Evolutionary conservation across 1,140 invertebrate species (phyloP).

Genomic region (Drosophila sturtevanti): DNA sequence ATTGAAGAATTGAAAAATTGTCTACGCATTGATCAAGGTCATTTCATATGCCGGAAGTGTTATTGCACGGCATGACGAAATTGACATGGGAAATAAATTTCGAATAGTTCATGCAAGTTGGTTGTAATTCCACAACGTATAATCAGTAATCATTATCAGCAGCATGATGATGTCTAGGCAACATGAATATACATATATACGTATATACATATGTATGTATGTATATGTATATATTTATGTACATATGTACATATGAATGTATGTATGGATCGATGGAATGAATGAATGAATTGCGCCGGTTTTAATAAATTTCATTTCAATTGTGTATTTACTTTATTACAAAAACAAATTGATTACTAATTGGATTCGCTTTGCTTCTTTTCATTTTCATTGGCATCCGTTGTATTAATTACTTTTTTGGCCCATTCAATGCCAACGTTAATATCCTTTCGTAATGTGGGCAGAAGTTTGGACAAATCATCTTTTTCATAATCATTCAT

Average conservation of each 20-base stretch:
- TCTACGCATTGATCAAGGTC: neutral
- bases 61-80: neutral
- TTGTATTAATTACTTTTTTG: slow-evolving; percentile 73
- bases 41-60: neutral
- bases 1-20: neutral
- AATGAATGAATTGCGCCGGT: neutral
- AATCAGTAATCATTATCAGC: slow-evolving; percentile 64
- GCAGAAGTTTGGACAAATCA: slow-evolving; percentile 92
- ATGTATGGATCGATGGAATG: neutral
- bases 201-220: slow-evolving; percentile 10
- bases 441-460: slow-evolving; percentile 96
- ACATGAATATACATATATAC: slow-evolving; percentile 29
- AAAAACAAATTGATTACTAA: neutral
- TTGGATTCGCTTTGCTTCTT: neutral
- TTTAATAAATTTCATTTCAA: neutral
- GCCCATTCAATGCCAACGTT: slow-evolving; percentile 95
- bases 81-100: neutral
- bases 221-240: slow-evolving; percentile 10
- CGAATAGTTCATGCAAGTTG: slow-evolving; percentile 9
- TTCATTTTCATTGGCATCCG: neutral
- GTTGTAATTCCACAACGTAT: slow-evolving; percentile 18
- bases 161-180: slow-evolving; percentile 56
- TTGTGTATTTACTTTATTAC: neutral
- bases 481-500: slow-evolving; percentile 92
- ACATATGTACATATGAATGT: neutral